Conservation (phyloP, 1,140 invertebrate genomes). For the Drosophila tsacasi region DNA sequence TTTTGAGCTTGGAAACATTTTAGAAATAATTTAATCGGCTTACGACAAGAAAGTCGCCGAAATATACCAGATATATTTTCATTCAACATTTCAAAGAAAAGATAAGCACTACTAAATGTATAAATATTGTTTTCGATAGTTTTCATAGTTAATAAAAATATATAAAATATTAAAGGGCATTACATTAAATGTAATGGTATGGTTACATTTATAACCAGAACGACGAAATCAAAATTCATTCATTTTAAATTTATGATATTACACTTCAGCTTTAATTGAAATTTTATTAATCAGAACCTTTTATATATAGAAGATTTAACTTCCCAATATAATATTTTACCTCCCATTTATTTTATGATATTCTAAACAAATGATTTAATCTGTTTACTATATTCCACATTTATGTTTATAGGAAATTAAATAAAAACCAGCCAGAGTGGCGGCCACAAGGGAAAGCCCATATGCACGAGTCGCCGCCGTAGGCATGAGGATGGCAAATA, state of each 20-base stretch:
- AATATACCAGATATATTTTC: neutral
- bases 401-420: conserved; percentile 43
- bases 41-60: neutral
- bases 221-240: neutral
- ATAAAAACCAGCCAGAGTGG: conserved; percentile 28
- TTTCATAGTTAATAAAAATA: neutral
- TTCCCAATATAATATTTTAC: neutral
- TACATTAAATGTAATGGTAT: neutral
- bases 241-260: no score
- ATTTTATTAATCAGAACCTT: neutral
- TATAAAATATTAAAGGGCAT: no score
- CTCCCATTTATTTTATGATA: neutral
- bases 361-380: conserved; percentile 35
- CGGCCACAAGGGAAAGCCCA: conserved; percentile 15
- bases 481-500: conserved; percentile 45
- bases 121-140: neutral
- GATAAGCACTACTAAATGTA: neutral
- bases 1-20: neutral
- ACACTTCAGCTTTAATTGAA: no score
- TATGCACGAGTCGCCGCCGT: conserved; percentile 1
- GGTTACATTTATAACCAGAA: neutral
- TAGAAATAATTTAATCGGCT: neutral
- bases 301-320: neutral
- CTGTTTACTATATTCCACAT: conserved; percentile 7
- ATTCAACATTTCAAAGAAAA: neutral